These are phyloP conservation scores for Pedionomus torquatus DNA, from an alignment of 2,113 vertebrate species.

Conservation along the genomic window DNA sequence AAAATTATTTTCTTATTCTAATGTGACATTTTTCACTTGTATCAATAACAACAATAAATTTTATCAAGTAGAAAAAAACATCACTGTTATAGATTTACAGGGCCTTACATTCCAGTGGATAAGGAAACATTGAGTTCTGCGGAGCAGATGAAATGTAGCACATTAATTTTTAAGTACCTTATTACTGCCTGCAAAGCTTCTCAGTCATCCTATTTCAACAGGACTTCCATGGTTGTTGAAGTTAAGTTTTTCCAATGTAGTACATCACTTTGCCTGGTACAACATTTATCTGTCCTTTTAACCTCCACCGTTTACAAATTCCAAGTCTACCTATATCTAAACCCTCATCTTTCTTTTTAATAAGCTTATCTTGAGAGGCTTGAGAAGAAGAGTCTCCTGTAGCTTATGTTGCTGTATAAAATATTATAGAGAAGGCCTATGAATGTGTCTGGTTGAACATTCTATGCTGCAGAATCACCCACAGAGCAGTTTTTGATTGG, in stretches of 20 bases:
- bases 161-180: background rate
- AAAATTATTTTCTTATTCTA: background rate
- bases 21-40: background rate
- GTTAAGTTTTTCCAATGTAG: background rate
- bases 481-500: background rate
- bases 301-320: background rate
- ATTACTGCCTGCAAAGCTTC: background rate
- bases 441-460: background rate
- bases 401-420: background rate
- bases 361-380: background rate
- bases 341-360: background rate
- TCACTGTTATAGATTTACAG: background rate
- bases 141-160: background rate
- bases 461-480: background rate
- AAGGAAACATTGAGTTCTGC: background rate
- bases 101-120: background rate
- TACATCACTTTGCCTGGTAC: background rate
- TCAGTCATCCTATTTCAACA: background rate
- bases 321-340: background rate
- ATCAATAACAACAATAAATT: background rate
- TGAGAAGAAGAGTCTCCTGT: background rate
- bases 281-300: background rate
- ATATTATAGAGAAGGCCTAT: background rate
- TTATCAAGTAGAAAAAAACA: background rate
- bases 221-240: background rate